Evolutionary conservation across 2,888 invertebrate species (phyloP).

Genomic region (Epistrophe eligans): DNA sequence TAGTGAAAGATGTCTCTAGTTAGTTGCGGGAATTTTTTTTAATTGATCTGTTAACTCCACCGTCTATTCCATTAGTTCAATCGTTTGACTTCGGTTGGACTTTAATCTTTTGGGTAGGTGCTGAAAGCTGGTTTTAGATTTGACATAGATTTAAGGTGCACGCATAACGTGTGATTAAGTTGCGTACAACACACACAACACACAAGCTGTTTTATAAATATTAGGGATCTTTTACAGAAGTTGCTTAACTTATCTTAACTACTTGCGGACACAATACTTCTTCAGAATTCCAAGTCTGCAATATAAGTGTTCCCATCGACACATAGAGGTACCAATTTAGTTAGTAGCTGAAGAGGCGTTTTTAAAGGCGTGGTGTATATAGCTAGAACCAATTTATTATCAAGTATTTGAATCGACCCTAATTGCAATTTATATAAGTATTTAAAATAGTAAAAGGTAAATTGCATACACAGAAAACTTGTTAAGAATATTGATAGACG

Average conservation of each 20-base stretch:
- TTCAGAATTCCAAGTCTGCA: slow-evolving; percentile 31
- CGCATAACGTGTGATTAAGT: slow-evolving; percentile 31
- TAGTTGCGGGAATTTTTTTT: slow-evolving; percentile 14
- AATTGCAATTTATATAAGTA: slow-evolving; percentile 41
- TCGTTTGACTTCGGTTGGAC: slow-evolving; percentile 9
- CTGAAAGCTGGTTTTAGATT: slow-evolving; percentile 3
- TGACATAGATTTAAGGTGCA: slow-evolving; percentile 3
- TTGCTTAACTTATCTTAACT: slow-evolving; percentile 9
- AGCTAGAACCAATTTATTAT: slow-evolving; percentile 46
- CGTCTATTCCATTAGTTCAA: slow-evolving; percentile 23
- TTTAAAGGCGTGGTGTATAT: slow-evolving; percentile 19
- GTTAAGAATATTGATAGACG: slow-evolving; percentile 53
- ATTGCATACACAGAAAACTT: slow-evolving; percentile 37
- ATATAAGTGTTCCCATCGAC: slow-evolving; percentile 36
- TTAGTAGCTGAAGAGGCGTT: slow-evolving; percentile 31
- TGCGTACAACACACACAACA: slow-evolving; percentile 32
- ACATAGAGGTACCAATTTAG: slow-evolving; percentile 5
- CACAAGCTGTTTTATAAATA: not conserved
- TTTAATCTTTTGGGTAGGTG: slow-evolving; percentile 38
- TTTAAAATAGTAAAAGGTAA: slow-evolving; percentile 4
- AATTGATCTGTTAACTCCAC: slow-evolving; percentile 43
- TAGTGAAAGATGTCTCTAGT: slow-evolving; percentile 41
- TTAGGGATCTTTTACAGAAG: slow-evolving; percentile 35
- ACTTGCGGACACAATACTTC: slow-evolving; percentile 19
- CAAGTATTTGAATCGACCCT: slow-evolving; percentile 21